Base-by-base conservation (phyloP, 2,888 invertebrate genomes). In the Hemicrepidius hirtus region DNA sequence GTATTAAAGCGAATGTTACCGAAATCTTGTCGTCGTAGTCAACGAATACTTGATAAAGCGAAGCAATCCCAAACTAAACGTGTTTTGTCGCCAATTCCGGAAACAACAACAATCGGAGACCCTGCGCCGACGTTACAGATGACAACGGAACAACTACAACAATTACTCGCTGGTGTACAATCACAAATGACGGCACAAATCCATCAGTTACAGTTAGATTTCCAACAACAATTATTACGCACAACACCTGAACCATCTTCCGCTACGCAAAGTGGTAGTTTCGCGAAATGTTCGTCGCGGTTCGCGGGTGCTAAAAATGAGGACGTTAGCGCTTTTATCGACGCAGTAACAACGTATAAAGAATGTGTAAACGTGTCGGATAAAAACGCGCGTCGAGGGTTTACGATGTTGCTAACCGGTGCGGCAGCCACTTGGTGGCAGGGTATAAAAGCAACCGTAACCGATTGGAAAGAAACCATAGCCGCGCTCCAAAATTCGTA, bases 331-430 rank as follows among this genome's bases (percentile, higher is more conserved):
- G 64, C 49, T 9, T 63, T 44, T 46, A 18, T 63, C n/a, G 46
- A 46, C 21, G 10, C 63, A 18, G 40, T 63, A 18, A 12, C 6
- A 16, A 46, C 21, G 3, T 63, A 63, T 24, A 44, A 46, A 24
- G 44, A 63, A 21, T 76, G 77, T 35, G 16, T 60, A 4, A 55
- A 71, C 46, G 65, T 77, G 13, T 62, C 44, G n/a, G 63, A 63
- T 16, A 12, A 21, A 12, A 63, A 63, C 28, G 46, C 63, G 13
- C 13, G 41, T 12, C 7, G n/a, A 12, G 66, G 40, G 0, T 20
- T 53, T 7, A 37, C 55, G 6, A 55, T 66, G 50, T 21, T 53
- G 18, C 20, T 66, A n/a, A 32, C n/a, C 10, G 55, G 55, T 10
- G n/a, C 35, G 18, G 53, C 66, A 18, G 66, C 55, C 4, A 66